phyloP scores from a whole-genome alignment of 92 coral and sea anemone genomes.

The Scolanthus callimorphus region DNA sequence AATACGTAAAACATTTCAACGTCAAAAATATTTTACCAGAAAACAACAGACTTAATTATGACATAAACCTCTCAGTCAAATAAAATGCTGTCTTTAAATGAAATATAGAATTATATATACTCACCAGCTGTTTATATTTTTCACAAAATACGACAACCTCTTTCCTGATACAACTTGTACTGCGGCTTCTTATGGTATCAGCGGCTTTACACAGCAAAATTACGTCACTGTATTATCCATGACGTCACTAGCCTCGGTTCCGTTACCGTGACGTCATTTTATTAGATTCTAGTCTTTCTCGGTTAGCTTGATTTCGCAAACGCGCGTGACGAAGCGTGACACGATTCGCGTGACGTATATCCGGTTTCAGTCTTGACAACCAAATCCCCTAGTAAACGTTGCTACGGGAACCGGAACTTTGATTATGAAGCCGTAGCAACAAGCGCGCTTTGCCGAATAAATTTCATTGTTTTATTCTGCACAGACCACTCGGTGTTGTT shows the following conservation, averaged over 20 bases:
- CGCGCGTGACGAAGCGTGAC: background rate
- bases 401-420: conserved; percentile 43
- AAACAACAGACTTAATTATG: too few species aligned
- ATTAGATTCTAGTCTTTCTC: background rate
- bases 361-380: conserved; percentile 41
- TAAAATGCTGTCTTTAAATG: too few species aligned
- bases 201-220: conserved; percentile 28
- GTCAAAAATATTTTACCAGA: too few species aligned
- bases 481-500: too few species aligned
- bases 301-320: background rate
- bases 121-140: too few species aligned
- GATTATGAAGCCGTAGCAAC: conserved; percentile 1
- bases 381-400: conserved; percentile 35
- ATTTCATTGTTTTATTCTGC: too few species aligned
- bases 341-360: conserved; percentile 26
- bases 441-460: conserved; percentile 4
- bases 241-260: background rate
- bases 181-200: background rate
- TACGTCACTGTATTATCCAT: conserved; percentile 14
- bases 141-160: too few species aligned
- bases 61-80: too few species aligned
- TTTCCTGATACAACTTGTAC: too few species aligned
- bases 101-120: too few species aligned
- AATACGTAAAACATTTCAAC: too few species aligned
- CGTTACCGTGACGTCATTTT: background rate